Base-by-base conservation (phyloP, 2,113 vertebrate species). In the Zootoca vivipara region DNA sequence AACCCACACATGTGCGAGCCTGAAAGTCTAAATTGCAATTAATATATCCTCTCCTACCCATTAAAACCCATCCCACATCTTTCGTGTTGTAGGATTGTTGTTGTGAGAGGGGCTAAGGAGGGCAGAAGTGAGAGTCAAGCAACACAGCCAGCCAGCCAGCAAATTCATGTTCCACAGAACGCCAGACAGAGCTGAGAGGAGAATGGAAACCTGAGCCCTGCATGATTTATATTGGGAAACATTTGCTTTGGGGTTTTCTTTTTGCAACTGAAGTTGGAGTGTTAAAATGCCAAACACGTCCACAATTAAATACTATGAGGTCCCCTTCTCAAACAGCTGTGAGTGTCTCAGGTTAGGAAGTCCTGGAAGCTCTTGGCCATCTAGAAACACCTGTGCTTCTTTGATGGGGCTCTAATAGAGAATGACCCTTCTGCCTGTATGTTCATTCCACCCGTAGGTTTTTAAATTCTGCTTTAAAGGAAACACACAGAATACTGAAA, bases 371-470 rank as follows among this genome's bases (percentile, higher is more conserved):
- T 15, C 9, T 22, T 82, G 33, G 58, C 33, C 9, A 26, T 8
- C 15, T 15, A 74, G 73, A 20, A 7, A 26, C 22, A 28, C 24
- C 5, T 12, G 42, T 7, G 6, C 13, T 52, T 12, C 38, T 30
- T 82, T 15, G 35, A 7, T 40, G 64, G 62, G 64, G 26, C 6
- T 28, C 26, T 15, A 33, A 3, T 2, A 15, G 58, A n/a, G 24
- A 42, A 6, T 1, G 0, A 7, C 0, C 56, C 35, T 65, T 28
- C 15, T 15, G 40, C 64, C 46, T 52, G 46, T 52, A 52, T 52
- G 2, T 0, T 5, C 4, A 6, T 5, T 22, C 1, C 13, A 15
- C 16, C 30, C 26, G 33, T 20, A 3, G 7, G 4, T 28, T 33
- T 58, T 56, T 12, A 7, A 75, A 85, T 65, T 26, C 24, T 6